Base-by-base conservation (phyloP, 2,888 invertebrate genomes). In the Chymomyza fuscimana region DNA sequence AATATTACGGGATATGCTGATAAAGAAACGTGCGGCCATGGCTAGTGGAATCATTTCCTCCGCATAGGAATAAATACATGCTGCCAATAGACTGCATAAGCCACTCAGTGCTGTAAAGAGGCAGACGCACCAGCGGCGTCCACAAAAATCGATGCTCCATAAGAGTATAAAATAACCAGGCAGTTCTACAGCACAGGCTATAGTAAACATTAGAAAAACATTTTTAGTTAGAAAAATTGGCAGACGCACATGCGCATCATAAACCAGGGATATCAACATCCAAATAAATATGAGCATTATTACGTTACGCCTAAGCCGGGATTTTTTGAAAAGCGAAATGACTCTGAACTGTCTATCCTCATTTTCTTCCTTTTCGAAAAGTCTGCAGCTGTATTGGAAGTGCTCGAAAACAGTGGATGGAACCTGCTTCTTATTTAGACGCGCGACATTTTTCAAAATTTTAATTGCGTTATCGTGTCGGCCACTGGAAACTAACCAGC, bases 1-100 rank as follows among this genome's bases (percentile, higher is more conserved):
- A 75, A 97, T 97, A 91, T 97, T 97, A 92, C 97, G 97, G 0
- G 97, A 96, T 64, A 97, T 96, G 90, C 97, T 97, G n/a, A 97
- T 95, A 78, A 96, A 95, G 79, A 97, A 97, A 29, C 97, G 93
- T 4, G 97, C 97, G 62, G 95, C 92, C 77, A 98, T 96, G 0
- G 97, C 97, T 29, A 96, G 92, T 0, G 94, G 93, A 0, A 96
- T 95, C 64, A 96, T 95, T 1, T 94, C 2, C 9, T 58, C 12
- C 0, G 32, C 9, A 32, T 32, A 12, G 22, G 94, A 69, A 94
- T 90, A 2, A 95, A 95, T 0, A 96, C 95, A 52, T 94, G 95
- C 95, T 4, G 96, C 96, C 65, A 96, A 91, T 10, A 97, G 92
- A 91, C 96, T 96, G 92, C 97, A 96, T 54, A 96, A 89, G 0